phyloP scores from a whole-genome alignment of 2,797 vertebrate genomes.

The Dallia pectoralis region DNA sequence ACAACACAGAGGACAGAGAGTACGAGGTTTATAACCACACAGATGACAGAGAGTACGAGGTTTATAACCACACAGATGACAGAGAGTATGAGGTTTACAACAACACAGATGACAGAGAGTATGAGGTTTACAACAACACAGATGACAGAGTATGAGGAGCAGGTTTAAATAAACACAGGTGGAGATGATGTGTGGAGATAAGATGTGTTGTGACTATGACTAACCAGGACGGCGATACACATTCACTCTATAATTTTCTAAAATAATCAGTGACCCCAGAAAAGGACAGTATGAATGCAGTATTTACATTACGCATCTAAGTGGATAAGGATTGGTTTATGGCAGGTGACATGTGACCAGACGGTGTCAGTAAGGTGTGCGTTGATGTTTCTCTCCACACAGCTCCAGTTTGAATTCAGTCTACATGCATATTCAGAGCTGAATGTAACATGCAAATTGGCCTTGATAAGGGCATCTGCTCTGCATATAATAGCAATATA shows the following conservation, averaged over 20 bases:
- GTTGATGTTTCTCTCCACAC: neutral
- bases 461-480: slow-evolving; percentile 3
- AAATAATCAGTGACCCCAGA: neutral
- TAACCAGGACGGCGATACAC: too few species aligned
- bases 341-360: neutral
- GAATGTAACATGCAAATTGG: slow-evolving; percentile 17
- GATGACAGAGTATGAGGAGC: too few species aligned
- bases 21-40: slow-evolving; percentile 40
- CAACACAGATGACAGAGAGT: neutral
- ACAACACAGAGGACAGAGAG: neutral
- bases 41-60: neutral
- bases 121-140: too few species aligned
- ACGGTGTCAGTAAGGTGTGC: neutral
- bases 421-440: slow-evolving; percentile 4
- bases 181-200: neutral
- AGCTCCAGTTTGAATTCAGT: neutral
- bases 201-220: neutral
- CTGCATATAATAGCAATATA: neutral
- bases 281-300: neutral
- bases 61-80: too few species aligned
- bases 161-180: too few species aligned
- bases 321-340: neutral
- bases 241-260: neutral
- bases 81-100: neutral
- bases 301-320: neutral